These are phyloP conservation scores for Daphoenositta chrysoptera DNA, from an alignment of 2,113 vertebrate species.

Conservation along the genomic window DNA sequence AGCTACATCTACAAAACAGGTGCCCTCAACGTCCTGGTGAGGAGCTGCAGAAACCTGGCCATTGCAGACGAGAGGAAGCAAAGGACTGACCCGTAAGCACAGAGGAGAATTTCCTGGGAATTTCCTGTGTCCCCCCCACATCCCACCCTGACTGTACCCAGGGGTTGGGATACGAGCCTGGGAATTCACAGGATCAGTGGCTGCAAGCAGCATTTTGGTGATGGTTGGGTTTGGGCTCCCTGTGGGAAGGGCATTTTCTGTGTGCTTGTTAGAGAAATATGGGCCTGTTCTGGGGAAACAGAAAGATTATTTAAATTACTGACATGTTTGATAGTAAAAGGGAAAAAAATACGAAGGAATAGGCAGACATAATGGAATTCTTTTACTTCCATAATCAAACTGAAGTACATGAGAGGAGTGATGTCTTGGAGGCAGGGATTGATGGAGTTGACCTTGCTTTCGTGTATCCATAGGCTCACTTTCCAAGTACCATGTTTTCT, in stretches of 20 bases:
- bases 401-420: background rate
- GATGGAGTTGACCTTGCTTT: background rate
- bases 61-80: constrained; percentile 90
- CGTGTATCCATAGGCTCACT: background rate
- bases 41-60: constrained; percentile 91
- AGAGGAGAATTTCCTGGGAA: background rate
- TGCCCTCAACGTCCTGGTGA: constrained; percentile 89
- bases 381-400: background rate
- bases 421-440: background rate
- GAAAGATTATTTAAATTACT: background rate
- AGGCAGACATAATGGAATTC: background rate
- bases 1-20: constrained; percentile 96
- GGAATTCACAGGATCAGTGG: background rate
- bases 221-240: background rate
- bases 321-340: background rate
- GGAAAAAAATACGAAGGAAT: background rate
- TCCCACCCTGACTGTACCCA: background rate
- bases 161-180: rapidly evolving
- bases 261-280: background rate
- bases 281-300: background rate
- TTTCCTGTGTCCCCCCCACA: background rate
- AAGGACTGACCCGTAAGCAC: constrained; percentile 90
- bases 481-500: background rate
- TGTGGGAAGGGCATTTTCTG: background rate
- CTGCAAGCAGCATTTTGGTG: background rate